Evolutionary conservation across 2,113 vertebrate genomes (phyloP), one percentile per base, ranked within the genome.

Genomic region (Pelmatolapia mariae): DNA sequence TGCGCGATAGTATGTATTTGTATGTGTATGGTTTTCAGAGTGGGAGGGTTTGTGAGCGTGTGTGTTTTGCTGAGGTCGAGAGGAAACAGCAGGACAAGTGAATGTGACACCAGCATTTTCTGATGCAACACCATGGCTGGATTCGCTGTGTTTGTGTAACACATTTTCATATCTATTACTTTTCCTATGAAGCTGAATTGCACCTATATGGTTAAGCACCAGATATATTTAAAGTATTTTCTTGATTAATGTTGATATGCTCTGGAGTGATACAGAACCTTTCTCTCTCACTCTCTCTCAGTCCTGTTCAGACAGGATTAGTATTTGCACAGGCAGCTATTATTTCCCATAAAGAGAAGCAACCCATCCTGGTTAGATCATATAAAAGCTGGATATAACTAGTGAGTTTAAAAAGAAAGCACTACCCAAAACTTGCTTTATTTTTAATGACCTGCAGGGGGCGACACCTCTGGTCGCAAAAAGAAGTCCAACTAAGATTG

Each of bases 81-180:
- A 56, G 80, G 40, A 71, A 80, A 54, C 83, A n/a, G 86, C 84
- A 82, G 52, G 52, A 87, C 88, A 90, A 15, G 78, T 89, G 80
- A 92, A 87, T 79, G 80, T 81, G 56, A 89, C 10, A 56, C 22
- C 80, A 61, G 36, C 6, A 3, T 87, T 85, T 88, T 83, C 86
- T 87, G 78, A 86, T 81, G 87, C 61, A 91, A 82, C 56, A 56
- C 8, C 4, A 10, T 22, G 47, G 11, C 53, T 83, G 53, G 61
- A 56, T 73, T 83, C 12, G 57, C 6, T n/a, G 50, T 68, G 76
- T 83, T 85, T 86, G 61, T 45, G 53, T 15, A 54, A 45, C 40
- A 26, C 50, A 59, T 56, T 59, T 68, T 82, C 33, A 82, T n/a
- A 40, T 76, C 29, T 54, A 36, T 71, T 84, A 10, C 33, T 79